Conservation (phyloP, 2,888 invertebrate genomes). For the Margaritifera margaritifera region DNA sequence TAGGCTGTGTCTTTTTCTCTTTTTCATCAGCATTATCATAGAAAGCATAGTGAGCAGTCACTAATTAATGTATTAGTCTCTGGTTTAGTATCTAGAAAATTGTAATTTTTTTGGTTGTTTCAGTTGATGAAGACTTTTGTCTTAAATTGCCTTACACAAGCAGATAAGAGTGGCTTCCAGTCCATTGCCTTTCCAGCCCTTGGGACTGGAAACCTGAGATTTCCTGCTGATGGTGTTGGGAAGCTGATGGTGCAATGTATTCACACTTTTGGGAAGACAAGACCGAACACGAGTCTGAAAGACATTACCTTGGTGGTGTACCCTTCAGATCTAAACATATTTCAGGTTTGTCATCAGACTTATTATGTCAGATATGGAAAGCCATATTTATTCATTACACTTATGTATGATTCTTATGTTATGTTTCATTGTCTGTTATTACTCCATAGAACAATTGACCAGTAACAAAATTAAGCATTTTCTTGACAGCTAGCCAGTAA, state of each 20-base stretch:
- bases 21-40: no score
- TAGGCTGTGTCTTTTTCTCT: no score
- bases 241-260: conserved; percentile 16
- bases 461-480: no score
- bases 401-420: no score
- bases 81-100: no score
- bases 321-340: conserved; percentile 14
- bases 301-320: conserved; percentile 22
- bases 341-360: conserved; percentile 3
- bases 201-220: conserved; percentile 29
- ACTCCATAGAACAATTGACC: no score
- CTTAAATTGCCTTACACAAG: conserved; percentile 17
- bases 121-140: conserved; percentile 26
- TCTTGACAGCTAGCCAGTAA: no score
- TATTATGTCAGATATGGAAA: no score
- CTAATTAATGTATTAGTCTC: no score
- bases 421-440: no score
- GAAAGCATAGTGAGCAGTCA: no score
- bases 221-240: conserved; percentile 27
- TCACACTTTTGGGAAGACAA: conserved; percentile 1
- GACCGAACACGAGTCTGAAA: conserved; percentile 13
- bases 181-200: conserved; percentile 35
- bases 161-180: conserved; percentile 1
- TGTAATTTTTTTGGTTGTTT: not conserved
- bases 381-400: no score